Percentiles rank a stretch among this genome's conserved stretches.
Conservation (phyloP, 2,113 vertebrate species). For the Cygnus atratus region DNA sequence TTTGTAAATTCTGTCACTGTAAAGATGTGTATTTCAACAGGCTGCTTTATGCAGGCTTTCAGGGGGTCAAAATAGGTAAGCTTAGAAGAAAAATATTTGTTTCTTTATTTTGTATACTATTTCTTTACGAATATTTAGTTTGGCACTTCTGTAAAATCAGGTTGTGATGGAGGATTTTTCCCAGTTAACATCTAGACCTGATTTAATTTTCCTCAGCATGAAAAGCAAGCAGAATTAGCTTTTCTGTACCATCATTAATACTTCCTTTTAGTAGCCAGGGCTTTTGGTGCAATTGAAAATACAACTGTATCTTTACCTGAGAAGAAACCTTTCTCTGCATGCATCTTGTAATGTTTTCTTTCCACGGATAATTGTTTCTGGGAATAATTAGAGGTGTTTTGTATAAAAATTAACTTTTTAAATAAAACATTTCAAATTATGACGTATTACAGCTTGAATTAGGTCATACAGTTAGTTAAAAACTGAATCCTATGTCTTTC, state of each 20-base stretch:
- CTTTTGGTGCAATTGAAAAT: neutral
- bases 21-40: neutral
- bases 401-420: neutral
- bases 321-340: neutral
- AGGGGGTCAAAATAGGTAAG: neutral
- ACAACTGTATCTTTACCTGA: neutral
- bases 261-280: neutral
- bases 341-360: neutral
- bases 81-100: neutral
- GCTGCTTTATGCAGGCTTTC: neutral
- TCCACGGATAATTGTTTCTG: neutral
- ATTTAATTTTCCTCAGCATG: neutral
- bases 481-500: neutral
- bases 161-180: neutral
- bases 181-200: neutral
- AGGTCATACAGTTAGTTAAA: neutral
- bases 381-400: neutral
- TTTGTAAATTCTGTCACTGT: neutral
- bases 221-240: neutral
- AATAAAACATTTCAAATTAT: neutral
- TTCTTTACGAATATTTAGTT: neutral
- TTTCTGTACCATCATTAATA: neutral
- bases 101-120: neutral
- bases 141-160: neutral
- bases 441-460: neutral